phyloP scores from a whole-genome alignment of 2,888 invertebrate species.

The Drosophila neutralis region DNA sequence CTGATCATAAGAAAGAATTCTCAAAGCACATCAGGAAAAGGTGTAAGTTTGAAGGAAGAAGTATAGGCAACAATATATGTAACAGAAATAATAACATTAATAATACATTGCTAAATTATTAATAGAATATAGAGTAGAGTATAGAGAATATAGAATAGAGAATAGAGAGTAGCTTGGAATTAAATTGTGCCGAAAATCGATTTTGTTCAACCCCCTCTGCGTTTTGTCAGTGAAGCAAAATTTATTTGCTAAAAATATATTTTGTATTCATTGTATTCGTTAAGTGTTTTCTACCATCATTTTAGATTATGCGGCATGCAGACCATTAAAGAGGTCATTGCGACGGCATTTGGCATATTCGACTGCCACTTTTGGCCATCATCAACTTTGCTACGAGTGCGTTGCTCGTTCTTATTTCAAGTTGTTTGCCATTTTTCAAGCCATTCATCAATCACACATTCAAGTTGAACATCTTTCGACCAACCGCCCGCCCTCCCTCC shows the following conservation, averaged over 20 bases:
- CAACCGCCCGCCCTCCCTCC: background rate
- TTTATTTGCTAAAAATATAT: background rate
- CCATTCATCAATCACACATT: conserved; percentile 67
- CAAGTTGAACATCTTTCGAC: conserved; percentile 29
- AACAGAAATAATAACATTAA: background rate
- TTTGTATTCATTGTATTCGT: conserved; percentile 5
- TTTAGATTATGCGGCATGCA: conserved; percentile 26
- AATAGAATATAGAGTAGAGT: background rate
- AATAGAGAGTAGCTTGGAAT: background rate
- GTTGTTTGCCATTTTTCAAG: conserved; percentile 48
- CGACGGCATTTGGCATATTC: conserved; percentile 34
- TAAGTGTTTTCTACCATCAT: conserved; percentile 22
- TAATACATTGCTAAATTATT: background rate
- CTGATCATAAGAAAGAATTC: background rate
- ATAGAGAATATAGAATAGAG: background rate
- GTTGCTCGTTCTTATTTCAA: conserved; percentile 3
- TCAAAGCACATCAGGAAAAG: background rate
- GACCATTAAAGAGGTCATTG: conserved; percentile 43
- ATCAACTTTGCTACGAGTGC: conserved; percentile 31
- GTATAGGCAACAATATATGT: background rate
- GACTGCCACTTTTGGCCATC: conserved; percentile 32
- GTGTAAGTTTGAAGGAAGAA: background rate
- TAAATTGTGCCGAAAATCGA: background rate
- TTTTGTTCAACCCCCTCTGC: background rate
- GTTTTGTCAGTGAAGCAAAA: background rate